Percentiles rank a stretch among this genome's conserved stretches.
Conservation (phyloP, 2,113 vertebrate genomes). For the Phoenicopterus ruber region DNA sequence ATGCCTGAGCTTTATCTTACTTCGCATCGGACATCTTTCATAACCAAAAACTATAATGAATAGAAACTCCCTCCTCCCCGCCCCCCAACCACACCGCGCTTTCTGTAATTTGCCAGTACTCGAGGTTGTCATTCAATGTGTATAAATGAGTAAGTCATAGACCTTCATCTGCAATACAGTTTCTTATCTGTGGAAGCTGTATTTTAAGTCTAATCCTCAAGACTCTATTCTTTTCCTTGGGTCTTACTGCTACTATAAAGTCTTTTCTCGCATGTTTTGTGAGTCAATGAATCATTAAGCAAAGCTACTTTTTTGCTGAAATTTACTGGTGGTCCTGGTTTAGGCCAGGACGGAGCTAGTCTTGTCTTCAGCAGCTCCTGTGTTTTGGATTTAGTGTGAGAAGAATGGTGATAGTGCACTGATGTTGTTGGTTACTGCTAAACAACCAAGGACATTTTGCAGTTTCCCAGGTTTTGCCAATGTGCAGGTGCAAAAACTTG, state of each 20-base stretch:
- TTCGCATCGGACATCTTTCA: neutral
- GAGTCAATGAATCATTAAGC: neutral
- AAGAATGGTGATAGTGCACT: too few species aligned
- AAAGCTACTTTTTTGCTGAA: neutral
- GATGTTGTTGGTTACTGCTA: too few species aligned
- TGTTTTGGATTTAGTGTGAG: too few species aligned
- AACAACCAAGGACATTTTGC: too few species aligned
- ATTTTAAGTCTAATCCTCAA: neutral
- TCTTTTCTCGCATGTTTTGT: neutral
- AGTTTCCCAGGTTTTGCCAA: too few species aligned
- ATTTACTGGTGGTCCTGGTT: too few species aligned
- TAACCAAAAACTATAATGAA: neutral
- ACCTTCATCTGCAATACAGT: neutral
- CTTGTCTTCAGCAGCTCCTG: too few species aligned
- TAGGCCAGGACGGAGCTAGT: too few species aligned
- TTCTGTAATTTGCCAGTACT: neutral
- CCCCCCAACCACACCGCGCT: accelerated
- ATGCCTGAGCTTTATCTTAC: neutral
- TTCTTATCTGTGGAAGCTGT: neutral
- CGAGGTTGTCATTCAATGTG: neutral
- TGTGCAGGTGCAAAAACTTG: too few species aligned
- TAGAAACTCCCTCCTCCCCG: neutral
- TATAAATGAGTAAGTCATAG: neutral
- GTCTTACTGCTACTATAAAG: neutral
- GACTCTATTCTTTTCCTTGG: neutral